Conservation (phyloP, 1,140 invertebrate genomes). For the Procambarus clarkii region DNA sequence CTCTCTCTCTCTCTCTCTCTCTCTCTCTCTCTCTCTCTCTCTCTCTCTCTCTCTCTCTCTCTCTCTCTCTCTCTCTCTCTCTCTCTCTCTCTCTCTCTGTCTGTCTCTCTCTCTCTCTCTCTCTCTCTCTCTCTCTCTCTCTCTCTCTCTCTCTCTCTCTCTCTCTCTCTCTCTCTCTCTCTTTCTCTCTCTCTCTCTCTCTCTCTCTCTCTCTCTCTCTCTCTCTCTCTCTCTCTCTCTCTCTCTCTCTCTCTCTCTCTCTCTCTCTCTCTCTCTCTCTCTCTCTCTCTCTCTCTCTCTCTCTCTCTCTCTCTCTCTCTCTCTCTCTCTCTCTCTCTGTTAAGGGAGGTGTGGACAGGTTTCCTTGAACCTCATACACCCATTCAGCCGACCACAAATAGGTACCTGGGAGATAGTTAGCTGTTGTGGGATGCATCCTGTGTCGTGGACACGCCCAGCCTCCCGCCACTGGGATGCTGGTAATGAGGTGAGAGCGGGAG, state of each 20-base stretch:
- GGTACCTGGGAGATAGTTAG: no score
- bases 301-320: neutral
- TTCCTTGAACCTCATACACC: neutral
- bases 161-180: neutral
- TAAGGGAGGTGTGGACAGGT: neutral
- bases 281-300: neutral
- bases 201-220: conserved; percentile 9
- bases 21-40: no score
- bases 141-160: neutral
- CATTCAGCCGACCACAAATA: neutral
- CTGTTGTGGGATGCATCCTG: no score
- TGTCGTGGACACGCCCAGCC: neutral
- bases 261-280: neutral
- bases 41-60: no score
- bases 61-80: no score
- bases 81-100: no score
- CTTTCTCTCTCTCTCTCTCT: conserved; percentile 10
- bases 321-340: neutral
- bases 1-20: conserved; percentile 9
- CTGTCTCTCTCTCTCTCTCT: no score
- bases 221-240: conserved; percentile 9
- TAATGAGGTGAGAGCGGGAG: neutral
- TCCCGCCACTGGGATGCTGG: neutral
- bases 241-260: neutral
- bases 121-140: neutral